These are phyloP conservation scores for Limnephilus auricula DNA, from an alignment of 2,888 invertebrate genomes.

Conservation along the genomic window DNA sequence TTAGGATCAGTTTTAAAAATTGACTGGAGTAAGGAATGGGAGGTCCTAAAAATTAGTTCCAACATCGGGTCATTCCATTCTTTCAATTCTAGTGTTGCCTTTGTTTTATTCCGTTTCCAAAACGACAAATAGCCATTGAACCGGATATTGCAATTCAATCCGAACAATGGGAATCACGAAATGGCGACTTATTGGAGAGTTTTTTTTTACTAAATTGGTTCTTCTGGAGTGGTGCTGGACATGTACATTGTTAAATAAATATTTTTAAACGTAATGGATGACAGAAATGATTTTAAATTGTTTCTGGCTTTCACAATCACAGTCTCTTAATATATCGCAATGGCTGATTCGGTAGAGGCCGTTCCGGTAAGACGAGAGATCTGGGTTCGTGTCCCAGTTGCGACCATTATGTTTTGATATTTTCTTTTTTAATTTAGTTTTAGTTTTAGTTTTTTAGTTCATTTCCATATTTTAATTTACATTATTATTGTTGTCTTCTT, in stretches of 20 bases:
- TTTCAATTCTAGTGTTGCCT: background rate
- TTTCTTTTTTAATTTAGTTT: too few species aligned
- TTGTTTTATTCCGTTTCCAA: background rate
- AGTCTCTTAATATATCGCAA: too few species aligned
- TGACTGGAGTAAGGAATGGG: background rate
- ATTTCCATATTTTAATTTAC: too few species aligned
- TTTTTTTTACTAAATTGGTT: background rate
- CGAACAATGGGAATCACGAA: background rate
- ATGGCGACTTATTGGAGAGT: background rate
- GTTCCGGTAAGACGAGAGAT: too few species aligned
- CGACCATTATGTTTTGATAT: too few species aligned
- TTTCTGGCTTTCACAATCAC: too few species aligned
- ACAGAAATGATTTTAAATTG: background rate
- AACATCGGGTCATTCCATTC: background rate
- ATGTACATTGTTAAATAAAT: background rate
- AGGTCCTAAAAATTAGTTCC: background rate
- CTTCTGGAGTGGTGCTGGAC: background rate
- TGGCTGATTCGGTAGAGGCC: too few species aligned
- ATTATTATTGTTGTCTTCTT: too few species aligned
- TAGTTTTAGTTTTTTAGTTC: too few species aligned
- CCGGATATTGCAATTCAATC: slow-evolving; percentile 2
- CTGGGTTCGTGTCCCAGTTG: too few species aligned
- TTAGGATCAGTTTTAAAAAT: background rate
- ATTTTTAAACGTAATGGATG: background rate
- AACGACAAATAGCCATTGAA: slow-evolving; percentile 2